Evolutionary conservation across 2,113 vertebrate species (phyloP), one percentile per base, ranked within the genome.

Genomic region (Gnathonemus longibarbis): DNA sequence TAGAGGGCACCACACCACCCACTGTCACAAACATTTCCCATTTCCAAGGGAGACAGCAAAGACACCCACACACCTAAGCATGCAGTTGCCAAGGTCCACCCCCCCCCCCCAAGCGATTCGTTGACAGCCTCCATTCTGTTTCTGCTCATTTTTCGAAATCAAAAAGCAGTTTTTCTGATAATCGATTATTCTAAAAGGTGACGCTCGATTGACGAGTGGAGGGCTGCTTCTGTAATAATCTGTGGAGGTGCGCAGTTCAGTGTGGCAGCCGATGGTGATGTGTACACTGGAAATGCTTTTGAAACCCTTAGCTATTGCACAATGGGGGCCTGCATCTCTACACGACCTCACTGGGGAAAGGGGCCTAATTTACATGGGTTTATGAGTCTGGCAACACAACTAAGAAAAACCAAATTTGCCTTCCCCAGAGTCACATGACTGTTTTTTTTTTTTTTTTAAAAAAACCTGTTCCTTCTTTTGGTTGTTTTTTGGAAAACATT

Each of bases 321-420:
- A 50, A 9, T 48, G 2, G 10, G 39, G 45, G 45, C 21, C 83
- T 46, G 77, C 53, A 27, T 42, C 48, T 42, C 52, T 48, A 74
- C 45, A 56, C 42, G 2, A 42, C 58, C 2, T 85, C 42, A 17
- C 56, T 17, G 53, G 83, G 89, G 53, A 66, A n/a, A 46, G 42
- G 83, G 66, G 49, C 42, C 50, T 88, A 49, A 80, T 27, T 52
- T 66, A 39, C 52, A 50, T 90, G 86, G 39, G 88, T 80, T 88
- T 84, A 84, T 88, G 31, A 84, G 90, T 49, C 27, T 56, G 56
- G 53, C 13, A 48, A 90, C 80, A 89, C 83, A 90, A 74, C 77
- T 66, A 89, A 90, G 90, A 91, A 53, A 90, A 91, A 92, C 87
- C 88, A 89, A 50, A 91, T 90, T 93, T 90, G 90, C 89, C 91